phyloP scores from a whole-genome alignment of 2,797 vertebrate genomes.

The Sebastes itinus region DNA sequence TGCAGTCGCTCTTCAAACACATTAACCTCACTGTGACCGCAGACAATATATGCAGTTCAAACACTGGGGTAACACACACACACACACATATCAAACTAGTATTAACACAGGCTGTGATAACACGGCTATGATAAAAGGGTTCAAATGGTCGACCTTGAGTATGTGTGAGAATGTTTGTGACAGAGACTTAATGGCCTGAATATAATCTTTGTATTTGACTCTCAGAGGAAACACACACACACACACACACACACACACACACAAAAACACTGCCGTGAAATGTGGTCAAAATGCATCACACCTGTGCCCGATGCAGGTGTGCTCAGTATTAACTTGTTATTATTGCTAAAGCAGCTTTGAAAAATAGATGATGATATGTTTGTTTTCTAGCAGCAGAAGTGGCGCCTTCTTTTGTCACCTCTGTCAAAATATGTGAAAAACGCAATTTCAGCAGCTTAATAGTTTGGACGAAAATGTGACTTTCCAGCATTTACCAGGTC shows the following conservation, averaged over 20 bases:
- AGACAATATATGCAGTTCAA: conserved; percentile 14
- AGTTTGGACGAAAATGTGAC: not conserved
- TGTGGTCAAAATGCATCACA: not conserved
- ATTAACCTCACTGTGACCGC: conserved; percentile 7
- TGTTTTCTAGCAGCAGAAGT: conserved; percentile 1
- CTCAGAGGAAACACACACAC: not conserved
- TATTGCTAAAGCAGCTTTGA: not conserved
- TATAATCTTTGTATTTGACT: conserved; percentile 37
- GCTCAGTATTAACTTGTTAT: not conserved
- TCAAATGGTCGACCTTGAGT: conserved; percentile 20
- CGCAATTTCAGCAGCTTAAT: conserved; percentile 21
- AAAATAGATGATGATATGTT: not conserved
- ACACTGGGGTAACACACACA: conserved; percentile 5
- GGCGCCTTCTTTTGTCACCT: not conserved
- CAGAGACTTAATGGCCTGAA: conserved; percentile 28
- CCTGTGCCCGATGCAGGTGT: not conserved
- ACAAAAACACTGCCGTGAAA: not conserved
- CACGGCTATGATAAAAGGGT: conserved; percentile 12
- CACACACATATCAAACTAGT: not conserved
- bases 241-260: not conserved
- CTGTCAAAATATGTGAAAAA: conserved; percentile 13
- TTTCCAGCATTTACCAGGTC: not conserved
- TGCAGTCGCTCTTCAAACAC: conserved; percentile 24
- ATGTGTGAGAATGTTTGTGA: conserved; percentile 25
- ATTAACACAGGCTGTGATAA: conserved; percentile 7